phyloP scores from a whole-genome alignment of 2,888 invertebrate genomes.

The Limnephilus lunatus region DNA sequence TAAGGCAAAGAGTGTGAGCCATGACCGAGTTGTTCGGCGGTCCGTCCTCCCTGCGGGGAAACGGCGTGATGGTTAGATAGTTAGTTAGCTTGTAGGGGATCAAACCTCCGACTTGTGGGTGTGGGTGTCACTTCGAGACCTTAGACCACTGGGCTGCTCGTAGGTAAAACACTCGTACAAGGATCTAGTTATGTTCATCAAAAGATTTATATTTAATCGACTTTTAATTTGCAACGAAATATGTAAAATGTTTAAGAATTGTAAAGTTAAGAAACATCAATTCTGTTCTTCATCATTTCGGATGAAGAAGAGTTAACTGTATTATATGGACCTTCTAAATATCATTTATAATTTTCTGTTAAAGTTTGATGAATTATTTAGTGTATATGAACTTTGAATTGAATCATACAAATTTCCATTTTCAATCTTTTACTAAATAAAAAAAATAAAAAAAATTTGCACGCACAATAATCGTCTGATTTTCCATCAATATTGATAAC shows the following conservation, averaged over 20 bases:
- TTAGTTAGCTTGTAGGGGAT: background rate
- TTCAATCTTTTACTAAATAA: no score
- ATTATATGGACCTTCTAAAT: background rate
- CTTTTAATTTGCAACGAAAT: background rate
- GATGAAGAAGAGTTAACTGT: background rate
- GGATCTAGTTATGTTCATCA: background rate
- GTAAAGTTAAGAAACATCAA: background rate
- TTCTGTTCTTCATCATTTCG: background rate
- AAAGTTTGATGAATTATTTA: background rate
- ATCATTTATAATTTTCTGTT: background rate
- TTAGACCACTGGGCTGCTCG: background rate
- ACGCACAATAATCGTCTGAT: background rate
- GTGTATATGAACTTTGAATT: no score
- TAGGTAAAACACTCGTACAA: background rate
- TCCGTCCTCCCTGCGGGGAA: no score
- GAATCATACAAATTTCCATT: background rate
- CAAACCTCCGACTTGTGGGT: background rate
- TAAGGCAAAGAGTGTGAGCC: no score
- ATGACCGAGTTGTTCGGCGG: no score
- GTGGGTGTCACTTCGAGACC: background rate
- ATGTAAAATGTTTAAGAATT: background rate
- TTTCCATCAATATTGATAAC: background rate
- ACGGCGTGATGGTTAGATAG: no score
- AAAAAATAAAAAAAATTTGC: no score
- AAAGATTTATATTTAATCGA: background rate